A percentile compares a stretch with the other conserved stretches of the same genome.
These are phyloP conservation scores for Gonatopus flavifemur DNA, from an alignment of 1,140 invertebrate genomes.

Conservation along the genomic window DNA sequence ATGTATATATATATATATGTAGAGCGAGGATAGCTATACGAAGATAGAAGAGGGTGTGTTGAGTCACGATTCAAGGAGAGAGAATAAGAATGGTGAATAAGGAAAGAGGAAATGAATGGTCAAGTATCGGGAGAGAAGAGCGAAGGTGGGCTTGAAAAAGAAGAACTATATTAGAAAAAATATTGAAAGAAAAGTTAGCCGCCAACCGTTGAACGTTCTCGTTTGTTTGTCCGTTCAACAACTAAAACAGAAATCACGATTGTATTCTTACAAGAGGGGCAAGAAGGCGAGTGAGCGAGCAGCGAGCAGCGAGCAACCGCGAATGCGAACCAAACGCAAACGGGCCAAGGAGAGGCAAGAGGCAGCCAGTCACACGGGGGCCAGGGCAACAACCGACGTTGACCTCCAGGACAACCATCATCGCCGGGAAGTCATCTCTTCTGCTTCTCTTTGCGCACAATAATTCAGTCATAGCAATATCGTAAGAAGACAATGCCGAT, in stretches of 20 bases:
- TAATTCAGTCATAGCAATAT: constrained; percentile 26
- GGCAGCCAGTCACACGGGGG: constrained; percentile 13
- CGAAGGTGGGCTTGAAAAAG: background rate
- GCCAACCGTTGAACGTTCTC: too few species aligned
- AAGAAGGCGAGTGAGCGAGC: constrained; percentile 16
- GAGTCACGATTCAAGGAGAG: constrained; percentile 3
- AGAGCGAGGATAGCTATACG: too few species aligned
- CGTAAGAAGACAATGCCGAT: too few species aligned
- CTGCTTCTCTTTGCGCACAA: constrained; percentile 14
- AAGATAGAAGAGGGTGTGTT: too few species aligned
- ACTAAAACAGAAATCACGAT: constrained; percentile 21
- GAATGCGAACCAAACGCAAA: too few species aligned
- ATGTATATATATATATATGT: too few species aligned
- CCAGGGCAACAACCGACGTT: constrained; percentile 42
- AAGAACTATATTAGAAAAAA: too few species aligned
- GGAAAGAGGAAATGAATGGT: background rate
- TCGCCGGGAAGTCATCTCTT: constrained; percentile 11
- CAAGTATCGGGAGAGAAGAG: background rate
- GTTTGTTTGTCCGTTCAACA: too few species aligned
- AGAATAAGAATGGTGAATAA: background rate
- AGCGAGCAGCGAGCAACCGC: too few species aligned
- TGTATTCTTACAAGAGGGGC: constrained; percentile 15
- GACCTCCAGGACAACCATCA: constrained; percentile 33
- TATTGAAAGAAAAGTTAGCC: too few species aligned
- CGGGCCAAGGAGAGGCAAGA: constrained; percentile 24